Evolutionary conservation across 2,888 invertebrate species (phyloP).

Genomic region (Drosophila diplacantha): DNA sequence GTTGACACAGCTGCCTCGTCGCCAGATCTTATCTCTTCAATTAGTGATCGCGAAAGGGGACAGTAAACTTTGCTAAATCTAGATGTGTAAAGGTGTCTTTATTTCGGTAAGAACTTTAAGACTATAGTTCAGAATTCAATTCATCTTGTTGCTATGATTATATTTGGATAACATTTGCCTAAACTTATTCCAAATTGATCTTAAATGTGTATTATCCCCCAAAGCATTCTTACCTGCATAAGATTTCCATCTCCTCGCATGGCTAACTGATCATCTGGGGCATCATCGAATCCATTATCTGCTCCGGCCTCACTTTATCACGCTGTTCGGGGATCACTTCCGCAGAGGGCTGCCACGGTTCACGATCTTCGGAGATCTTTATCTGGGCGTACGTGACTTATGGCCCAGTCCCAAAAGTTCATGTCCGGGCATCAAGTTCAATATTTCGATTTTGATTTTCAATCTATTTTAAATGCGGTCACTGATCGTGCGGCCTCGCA

Average conservation of each 20-base stretch:
- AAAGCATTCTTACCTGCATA: not conserved
- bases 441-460: constrained; percentile 36
- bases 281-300: constrained; percentile 17
- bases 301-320: constrained; percentile 12
- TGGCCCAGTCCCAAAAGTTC: constrained; percentile 22
- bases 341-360: constrained; percentile 18
- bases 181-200: not conserved
- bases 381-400: constrained; percentile 46
- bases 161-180: not conserved
- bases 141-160: not conserved
- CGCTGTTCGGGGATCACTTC: constrained; percentile 12
- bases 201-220: not conserved
- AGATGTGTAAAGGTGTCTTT: not conserved
- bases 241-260: constrained; percentile 1
- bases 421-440: constrained; percentile 26
- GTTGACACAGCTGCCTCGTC: constrained; percentile 22
- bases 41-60: constrained; percentile 25
- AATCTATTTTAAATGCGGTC: constrained; percentile 47
- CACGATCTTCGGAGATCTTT: constrained; percentile 35
- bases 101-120: not conserved
- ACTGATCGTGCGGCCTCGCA: constrained; percentile 28
- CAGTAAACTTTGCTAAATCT: constrained; percentile 7
- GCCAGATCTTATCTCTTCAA: constrained; percentile 25
- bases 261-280: constrained; percentile 10
- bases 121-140: not conserved